Evolutionary conservation across 2,113 vertebrate genomes (phyloP), one percentile per base, ranked within the genome.

Genomic region (Micromys minutus): DNA sequence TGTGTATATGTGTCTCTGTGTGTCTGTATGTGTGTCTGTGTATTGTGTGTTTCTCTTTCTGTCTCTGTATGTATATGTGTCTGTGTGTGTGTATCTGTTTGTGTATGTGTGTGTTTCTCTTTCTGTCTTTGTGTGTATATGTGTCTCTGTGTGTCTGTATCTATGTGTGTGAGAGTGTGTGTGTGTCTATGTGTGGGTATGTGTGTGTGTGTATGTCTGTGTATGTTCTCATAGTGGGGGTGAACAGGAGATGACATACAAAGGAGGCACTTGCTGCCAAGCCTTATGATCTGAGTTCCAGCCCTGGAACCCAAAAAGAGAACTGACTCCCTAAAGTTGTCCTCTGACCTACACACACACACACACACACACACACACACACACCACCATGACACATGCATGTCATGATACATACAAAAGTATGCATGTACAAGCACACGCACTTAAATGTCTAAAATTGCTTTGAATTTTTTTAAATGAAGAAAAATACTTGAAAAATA

Each of bases 401-500:
- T 52, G 47, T 36, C 63, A 3, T 19, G 17, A 65, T 21, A 9
- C 47, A 26, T 52, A 39, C 85, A 55, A 47, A 39, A 29, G 4
- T 11, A 19, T 34, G 21, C 22, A 19, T 29, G 24, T 24, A 42
- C 50, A 87, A 24, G 50, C 13, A 55, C 67, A 55, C 36, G 72
- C 8, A 26, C 55, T 29, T 31, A 42, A 61, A 31, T 19, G 26
- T 29, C 80, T 6, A 45, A 36, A 74, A 59, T 65, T 34, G 21
- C 34, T 45, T 63, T 83, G 29, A 13, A 83, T 31, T 42, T 83
- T 75, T 79, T 81, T 57, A 16, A 19, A 96, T 63, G 17, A 87
- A 31, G 16, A 61, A 31, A 61, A 83, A 69, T 26, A n/a, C 7
- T 45, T 75, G 55, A 97, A 86, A 94, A 47, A 90, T 87, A 81